Evolutionary conservation across 2,888 invertebrate species (phyloP).

Genomic region (Heteropelma amictum): DNA sequence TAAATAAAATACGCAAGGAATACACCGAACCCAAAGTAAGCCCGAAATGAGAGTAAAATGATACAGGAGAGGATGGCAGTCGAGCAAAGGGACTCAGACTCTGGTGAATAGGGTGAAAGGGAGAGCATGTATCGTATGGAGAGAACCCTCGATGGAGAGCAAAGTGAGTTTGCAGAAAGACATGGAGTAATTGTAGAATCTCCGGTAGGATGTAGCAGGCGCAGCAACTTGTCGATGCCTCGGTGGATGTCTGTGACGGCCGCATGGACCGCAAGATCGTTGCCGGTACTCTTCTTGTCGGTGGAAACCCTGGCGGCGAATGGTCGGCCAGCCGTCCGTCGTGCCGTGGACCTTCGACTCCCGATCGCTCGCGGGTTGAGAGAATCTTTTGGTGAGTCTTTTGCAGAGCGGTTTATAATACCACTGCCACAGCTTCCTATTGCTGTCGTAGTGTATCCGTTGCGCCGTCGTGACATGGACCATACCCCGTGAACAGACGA

Average conservation of each 20-base stretch:
- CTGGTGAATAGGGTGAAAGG: constrained; percentile 7
- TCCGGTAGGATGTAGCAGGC: constrained; percentile 62
- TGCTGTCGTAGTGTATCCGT: not conserved
- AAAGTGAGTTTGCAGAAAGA: constrained; percentile 70
- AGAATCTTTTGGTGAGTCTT: constrained; percentile 9
- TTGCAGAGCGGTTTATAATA: too few relatives aligned
- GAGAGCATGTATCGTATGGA: constrained; percentile 5
- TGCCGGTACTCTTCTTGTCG: constrained; percentile 31
- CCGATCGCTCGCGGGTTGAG: constrained; percentile 14
- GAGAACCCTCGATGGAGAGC: not conserved
- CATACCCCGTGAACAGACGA: constrained; percentile 2
- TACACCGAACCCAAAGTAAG: not conserved
- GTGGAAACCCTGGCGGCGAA: constrained; percentile 30
- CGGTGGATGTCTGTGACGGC: constrained; percentile 67
- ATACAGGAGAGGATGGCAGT: not conserved
- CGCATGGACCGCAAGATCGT: constrained; percentile 16
- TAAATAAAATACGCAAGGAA: too few relatives aligned
- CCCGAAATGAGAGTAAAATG: not conserved
- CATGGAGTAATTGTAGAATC: constrained; percentile 76
- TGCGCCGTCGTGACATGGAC: constrained; percentile 6
- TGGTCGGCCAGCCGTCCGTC: constrained; percentile 36
- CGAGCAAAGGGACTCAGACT: not conserved
- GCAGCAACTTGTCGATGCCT: constrained; percentile 71
- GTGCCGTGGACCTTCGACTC: constrained; percentile 23
- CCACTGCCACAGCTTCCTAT: constrained; percentile 3